These are phyloP conservation scores for Lamellibrachia columna DNA, from an alignment of 2,888 invertebrate genomes.

Conservation along the genomic window DNA sequence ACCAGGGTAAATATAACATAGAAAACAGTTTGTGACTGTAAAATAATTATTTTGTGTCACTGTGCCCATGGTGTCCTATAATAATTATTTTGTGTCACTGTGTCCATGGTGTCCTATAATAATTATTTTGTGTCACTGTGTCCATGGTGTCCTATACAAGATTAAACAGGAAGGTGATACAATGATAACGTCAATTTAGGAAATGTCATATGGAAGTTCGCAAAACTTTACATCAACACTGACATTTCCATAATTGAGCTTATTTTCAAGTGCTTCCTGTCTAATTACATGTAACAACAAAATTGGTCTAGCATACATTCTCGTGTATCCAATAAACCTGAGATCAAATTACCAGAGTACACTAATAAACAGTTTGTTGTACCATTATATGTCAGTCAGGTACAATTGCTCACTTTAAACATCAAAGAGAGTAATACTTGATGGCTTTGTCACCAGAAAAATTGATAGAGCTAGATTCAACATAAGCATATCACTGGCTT, in stretches of 20 bases:
- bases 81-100: not conserved
- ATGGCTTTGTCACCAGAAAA: not conserved
- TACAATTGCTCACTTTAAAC: not conserved
- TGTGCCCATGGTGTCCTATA: not conserved
- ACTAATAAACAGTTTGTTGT: constrained; percentile 1
- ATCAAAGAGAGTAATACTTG: not conserved
- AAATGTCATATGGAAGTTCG: not conserved
- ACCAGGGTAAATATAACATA: not conserved
- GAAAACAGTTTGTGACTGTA: not conserved
- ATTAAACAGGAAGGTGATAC: not conserved
- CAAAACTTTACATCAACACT: constrained; percentile 14
- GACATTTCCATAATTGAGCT: not conserved
- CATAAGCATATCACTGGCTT: no score
- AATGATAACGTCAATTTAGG: not conserved
- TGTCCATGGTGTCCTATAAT: not conserved
- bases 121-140: not conserved
- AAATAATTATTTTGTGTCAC: not conserved
- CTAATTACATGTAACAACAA: not conserved
- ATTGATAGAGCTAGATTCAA: not conserved
- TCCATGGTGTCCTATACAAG: not conserved
- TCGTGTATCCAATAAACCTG: not conserved
- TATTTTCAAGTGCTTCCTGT: not conserved
- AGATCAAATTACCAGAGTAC: not conserved
- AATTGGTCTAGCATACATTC: not conserved
- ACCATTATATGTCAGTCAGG: not conserved